Base-by-base conservation (phyloP, 2,113 vertebrate genomes). In the Spheniscus mendiculus region DNA sequence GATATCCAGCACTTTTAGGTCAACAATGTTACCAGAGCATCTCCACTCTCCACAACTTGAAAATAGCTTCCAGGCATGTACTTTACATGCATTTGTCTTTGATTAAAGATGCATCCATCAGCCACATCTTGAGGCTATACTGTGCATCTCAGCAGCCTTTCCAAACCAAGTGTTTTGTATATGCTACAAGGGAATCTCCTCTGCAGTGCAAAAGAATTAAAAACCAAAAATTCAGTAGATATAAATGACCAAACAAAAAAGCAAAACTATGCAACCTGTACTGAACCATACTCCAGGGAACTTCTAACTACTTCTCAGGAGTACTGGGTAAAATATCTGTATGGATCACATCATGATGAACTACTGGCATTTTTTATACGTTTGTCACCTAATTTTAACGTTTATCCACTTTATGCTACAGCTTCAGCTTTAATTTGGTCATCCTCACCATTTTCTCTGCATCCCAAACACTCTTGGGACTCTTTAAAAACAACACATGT, bases 391-490 rank as follows among this genome's bases (percentile, higher is more conserved):
- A 65, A 20, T 56, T 86, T 70, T 72, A 67, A 49, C 34, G 65
- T 85, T 83, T 85, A 67, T 88, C 45, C 34, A 30, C n/a, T 79
- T 79, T 34, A 29, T 73, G 45, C 19, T 55, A 14, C 44, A 56
- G 15, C 42, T 80, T 88, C 85, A 21, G 49, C 50, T 89, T 81
- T 89, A 81, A 89, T 90, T 77, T 45, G 34, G 26, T 86, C 67
- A 45, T 32, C 22, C 21, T 87, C n/a, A 42, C 3, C 6, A 13
- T 80, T 89, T 96, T 44, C 53, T 91, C 44, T 25, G 11, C 77
- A 27, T 56, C 38, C 47, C 50, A 26, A 47, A 34, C 0, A 4
- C 67, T 52, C 53, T 5, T 34, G 74, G 78, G 62, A 32, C 45
- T 55, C 36, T 42, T 85, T 50, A 45, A 49, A 83, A 88, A 78